Evolutionary conservation across 2,113 vertebrate species (phyloP), one percentile per base, ranked within the genome.

Genomic region (Gnathonemus longibarbis): DNA sequence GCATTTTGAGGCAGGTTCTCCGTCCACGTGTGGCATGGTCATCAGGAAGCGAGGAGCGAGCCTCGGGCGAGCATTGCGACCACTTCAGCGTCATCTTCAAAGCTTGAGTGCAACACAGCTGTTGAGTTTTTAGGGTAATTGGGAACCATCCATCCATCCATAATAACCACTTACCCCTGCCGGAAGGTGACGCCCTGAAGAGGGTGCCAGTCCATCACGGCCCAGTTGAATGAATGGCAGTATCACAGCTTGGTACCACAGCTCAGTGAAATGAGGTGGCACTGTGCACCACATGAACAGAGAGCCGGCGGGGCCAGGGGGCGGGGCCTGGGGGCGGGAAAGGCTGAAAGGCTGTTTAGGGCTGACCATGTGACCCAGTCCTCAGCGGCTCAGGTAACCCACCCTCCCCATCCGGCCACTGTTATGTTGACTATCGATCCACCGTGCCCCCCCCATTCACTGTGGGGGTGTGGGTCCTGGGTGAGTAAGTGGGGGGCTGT

Each of bases 361-460:
- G 85, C 49, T 53, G 9, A 31, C 49, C 85, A 87, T 87, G 85
- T 87, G 85, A 52, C 48, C n/a, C 48, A 19, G 27, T 87, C 87
- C 21, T 66, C 56, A n/a, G 88, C 0, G 84, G 52, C 35, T 85
- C 88, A 87, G 88, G 56, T 87, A 87, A 89, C 88, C 50, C n/a
- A 90, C 89, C 35, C 31, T 35, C 87, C 19, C 17, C n/a, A 31
- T 6, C 6, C 62, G 45, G 50, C 88, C 49, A 62, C 88, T 56
- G n/a, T 4, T 13, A 21, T 48, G 10, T 53, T 62, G 17, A 91
- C 92, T 93, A 95, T 94, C 91, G 94, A 95, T 95, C 92, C 90
- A 56, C 90, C 84, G 86, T 88, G 88, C 89, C 90, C 39, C 84
- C 70, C 88, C 84, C 77, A 87, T 46, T 39, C 94, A 89, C 90